Conservation (phyloP, 2,113 vertebrate genomes). For the Pelusios castaneus region DNA sequence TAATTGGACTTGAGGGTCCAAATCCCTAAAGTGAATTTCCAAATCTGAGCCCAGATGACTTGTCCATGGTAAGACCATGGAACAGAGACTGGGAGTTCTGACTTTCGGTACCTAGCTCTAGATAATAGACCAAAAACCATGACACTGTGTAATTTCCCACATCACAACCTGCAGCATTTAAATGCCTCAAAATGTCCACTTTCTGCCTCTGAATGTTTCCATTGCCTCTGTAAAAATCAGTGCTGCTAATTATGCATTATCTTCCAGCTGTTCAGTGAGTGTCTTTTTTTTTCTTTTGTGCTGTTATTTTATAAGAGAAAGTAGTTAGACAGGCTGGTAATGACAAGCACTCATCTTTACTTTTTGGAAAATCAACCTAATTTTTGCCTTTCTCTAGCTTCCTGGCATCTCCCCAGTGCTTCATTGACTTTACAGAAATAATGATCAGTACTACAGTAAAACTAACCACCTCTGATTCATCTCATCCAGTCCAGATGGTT, state of each 20-base stretch:
- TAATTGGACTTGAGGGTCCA: background rate
- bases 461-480: background rate
- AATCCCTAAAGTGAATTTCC: background rate
- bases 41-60: background rate
- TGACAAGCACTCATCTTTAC: background rate
- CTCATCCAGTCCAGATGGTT: background rate
- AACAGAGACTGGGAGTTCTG: background rate
- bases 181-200: background rate
- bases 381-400: background rate
- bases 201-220: background rate
- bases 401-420: background rate
- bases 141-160: background rate
- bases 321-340: background rate
- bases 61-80: background rate
- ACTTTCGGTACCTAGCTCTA: background rate
- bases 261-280: background rate
- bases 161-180: background rate
- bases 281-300: background rate
- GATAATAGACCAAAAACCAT: background rate
- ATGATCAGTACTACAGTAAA: background rate
- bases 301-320: rapidly evolving
- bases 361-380: conserved; percentile 13
- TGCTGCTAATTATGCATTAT: background rate
- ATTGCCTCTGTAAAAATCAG: background rate
- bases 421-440: background rate